phyloP scores from a whole-genome alignment of 2,113 vertebrate genomes.

The Dipodomys ordii region DNA sequence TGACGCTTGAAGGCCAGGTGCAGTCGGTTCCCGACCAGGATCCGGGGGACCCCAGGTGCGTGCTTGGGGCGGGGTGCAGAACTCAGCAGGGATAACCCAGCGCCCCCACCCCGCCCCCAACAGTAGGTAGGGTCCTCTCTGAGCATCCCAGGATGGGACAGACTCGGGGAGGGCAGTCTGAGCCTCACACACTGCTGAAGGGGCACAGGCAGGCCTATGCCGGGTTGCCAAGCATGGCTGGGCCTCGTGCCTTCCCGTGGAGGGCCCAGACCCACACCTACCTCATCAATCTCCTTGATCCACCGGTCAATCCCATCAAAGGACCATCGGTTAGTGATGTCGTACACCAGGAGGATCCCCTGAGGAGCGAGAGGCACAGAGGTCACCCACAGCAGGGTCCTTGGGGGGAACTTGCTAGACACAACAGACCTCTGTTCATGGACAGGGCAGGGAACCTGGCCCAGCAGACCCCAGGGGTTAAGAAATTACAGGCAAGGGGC shows the following conservation, averaged over 20 bases:
- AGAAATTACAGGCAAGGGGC: too few species aligned
- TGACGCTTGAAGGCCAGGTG: constrained; percentile 98
- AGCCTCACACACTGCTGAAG: neutral
- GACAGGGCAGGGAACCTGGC: neutral
- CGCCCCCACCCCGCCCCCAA: too few species aligned
- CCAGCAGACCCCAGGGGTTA: neutral
- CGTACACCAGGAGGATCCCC: constrained; percentile 99
- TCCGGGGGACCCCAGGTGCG: constrained; percentile 97
- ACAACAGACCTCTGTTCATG: neutral
- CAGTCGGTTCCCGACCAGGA: constrained; percentile 97
- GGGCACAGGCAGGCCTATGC: neutral
- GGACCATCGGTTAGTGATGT: constrained; percentile 99
- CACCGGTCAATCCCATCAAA: constrained; percentile 99
- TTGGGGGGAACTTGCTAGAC: neutral
- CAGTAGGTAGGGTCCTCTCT: neutral
- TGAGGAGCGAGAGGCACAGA: constrained; percentile 68
- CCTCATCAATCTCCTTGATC: constrained; percentile 99
- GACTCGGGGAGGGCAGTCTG: neutral
- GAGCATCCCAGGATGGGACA: neutral
- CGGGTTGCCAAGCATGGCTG: neutral
- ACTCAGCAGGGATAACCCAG: neutral
- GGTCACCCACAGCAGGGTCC: neutral
- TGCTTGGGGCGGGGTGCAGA: constrained; percentile 86
- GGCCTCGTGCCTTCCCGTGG: neutral
- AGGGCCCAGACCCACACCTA: constrained; percentile 75